phyloP scores from a whole-genome alignment of 2,888 invertebrate genomes.

The Apamea crenata region DNA sequence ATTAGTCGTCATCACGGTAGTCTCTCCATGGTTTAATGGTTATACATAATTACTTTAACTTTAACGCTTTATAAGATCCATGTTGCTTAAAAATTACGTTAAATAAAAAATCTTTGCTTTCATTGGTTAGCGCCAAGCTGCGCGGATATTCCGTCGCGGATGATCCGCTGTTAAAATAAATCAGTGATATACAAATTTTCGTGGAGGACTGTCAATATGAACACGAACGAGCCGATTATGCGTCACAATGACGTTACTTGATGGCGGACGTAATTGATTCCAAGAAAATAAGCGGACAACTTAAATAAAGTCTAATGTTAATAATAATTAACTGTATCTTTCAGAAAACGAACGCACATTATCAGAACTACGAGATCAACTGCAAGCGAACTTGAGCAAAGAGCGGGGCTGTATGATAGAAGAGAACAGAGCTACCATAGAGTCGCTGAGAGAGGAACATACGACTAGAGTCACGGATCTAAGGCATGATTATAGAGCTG shows the following conservation, averaged over 20 bases:
- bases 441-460: conserved; percentile 90
- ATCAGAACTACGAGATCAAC: conserved; percentile 81
- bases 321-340: neutral
- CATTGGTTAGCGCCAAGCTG: neutral
- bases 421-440: conserved; percentile 89
- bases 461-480: conserved; percentile 90
- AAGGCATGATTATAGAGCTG: conserved; percentile 91
- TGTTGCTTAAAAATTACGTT: no score
- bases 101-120: neutral
- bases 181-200: neutral
- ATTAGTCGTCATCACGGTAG: no score
- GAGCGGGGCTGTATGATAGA: conserved; percentile 88
- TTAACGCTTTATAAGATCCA: neutral
- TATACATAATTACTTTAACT: no score
- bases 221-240: neutral
- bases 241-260: neutral
- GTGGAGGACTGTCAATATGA: neutral
- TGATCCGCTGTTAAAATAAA: neutral
- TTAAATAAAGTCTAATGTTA: neutral
- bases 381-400: conserved; percentile 84
- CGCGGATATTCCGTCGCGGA: no score
- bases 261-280: neutral
- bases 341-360: conserved; percentile 85
- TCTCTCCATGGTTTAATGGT: no score
- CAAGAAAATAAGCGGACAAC: neutral